These are phyloP conservation scores for Sympetrum striolatum DNA, from an alignment of 2,888 invertebrate species.

Conservation along the genomic window DNA sequence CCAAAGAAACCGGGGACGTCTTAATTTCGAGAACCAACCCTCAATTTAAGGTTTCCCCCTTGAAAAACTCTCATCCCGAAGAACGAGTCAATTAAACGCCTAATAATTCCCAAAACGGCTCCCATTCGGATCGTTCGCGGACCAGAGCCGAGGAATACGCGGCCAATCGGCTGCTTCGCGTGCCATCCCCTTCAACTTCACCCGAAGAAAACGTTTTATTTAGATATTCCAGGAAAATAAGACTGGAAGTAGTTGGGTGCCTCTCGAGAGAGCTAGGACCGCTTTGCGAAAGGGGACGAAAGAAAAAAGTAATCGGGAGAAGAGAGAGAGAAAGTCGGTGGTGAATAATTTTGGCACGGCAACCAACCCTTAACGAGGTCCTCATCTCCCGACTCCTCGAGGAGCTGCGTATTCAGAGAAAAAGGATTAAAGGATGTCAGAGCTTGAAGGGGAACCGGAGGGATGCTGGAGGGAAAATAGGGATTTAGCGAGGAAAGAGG, in stretches of 20 bases:
- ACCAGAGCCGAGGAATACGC: too few relatives aligned
- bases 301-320: background rate
- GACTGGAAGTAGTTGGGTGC: background rate
- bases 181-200: background rate
- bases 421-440: background rate
- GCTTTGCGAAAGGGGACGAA: background rate
- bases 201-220: background rate
- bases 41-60: too few relatives aligned
- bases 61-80: too few relatives aligned
- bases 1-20: too few relatives aligned
- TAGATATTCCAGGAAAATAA: background rate
- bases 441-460: background rate
- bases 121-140: too few relatives aligned
- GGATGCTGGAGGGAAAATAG: too few relatives aligned
- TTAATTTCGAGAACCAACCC: too few relatives aligned
- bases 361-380: background rate
- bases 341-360: background rate
- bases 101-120: too few relatives aligned
- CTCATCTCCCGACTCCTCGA: background rate
- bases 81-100: too few relatives aligned
- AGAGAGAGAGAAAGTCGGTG: background rate
- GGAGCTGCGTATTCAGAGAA: background rate
- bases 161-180: too few relatives aligned
- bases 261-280: background rate
- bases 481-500: too few relatives aligned